Evolutionary conservation across 2,113 vertebrate species (phyloP).

Genomic region (Marmota monax): DNA sequence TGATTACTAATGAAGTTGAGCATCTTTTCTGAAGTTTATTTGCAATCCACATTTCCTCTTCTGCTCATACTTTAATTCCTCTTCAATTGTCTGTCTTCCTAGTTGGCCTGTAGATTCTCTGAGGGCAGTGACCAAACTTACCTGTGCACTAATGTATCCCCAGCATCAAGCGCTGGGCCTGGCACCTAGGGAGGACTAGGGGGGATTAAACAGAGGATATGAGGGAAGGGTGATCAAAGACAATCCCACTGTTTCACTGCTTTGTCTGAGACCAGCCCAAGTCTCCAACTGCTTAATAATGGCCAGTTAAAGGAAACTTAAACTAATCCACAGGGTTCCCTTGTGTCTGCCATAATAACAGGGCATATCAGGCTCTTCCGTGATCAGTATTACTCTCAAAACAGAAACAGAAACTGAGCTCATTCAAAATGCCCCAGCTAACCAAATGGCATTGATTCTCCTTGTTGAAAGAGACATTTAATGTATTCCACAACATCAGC

Average conservation of each 20-base stretch:
- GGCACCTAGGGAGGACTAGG: neutral
- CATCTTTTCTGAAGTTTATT: neutral
- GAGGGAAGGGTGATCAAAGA: neutral
- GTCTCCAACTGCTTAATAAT: neutral
- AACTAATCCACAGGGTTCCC: neutral
- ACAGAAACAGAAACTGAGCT: neutral
- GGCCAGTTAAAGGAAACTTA: neutral
- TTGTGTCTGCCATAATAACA: neutral
- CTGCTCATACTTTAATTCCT: neutral
- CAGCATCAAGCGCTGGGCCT: neutral
- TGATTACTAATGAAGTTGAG: neutral
- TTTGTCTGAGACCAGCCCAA: slow-evolving; percentile 21
- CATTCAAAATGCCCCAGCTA: neutral
- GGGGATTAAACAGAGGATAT: neutral
- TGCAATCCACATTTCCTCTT: neutral
- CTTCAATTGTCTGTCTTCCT: neutral
- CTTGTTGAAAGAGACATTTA: slow-evolving; percentile 42
- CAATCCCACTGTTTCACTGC: neutral
- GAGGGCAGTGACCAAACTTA: neutral
- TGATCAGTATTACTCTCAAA: neutral
- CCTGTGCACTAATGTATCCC: neutral
- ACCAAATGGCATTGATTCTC: slow-evolving; percentile 21
- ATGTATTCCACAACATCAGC: neutral
- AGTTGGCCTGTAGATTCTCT: neutral
- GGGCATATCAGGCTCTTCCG: neutral